Evolutionary conservation across 53 echinoderm and acorn worm genomes (phyloP), one percentile per base, ranked within the genome.

Genomic region (Actinopyga echinites): DNA sequence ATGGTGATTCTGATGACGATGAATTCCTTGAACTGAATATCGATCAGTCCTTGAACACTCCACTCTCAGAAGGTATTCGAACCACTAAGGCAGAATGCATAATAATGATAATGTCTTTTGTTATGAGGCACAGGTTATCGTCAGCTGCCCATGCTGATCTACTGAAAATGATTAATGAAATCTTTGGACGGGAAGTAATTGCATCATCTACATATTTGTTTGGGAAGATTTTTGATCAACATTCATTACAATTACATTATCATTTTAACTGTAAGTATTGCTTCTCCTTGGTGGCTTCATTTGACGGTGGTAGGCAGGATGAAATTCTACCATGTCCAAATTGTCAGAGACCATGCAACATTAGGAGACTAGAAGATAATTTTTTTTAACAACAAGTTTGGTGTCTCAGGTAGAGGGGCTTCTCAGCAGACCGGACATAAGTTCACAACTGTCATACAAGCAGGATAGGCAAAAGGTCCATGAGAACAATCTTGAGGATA

Each of bases 31-130:
- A 44, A 44, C 11, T 44, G 44, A 44, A 44, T 44, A 44, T 44
- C 11, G 87, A 81, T 87, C 81, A 87, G 32, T 56, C 82, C 6
- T 37, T 81, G 45, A 80, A 87, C 54, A 32, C 81, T 20, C 67
- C 56, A 33, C 31, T 87, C 11, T 69, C 33, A 64, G 81, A 49
- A 8, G 87, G 87, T 3, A 56, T 53, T 8, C 56, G 34, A 28
- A 80, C 80, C 12, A 87, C 87, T 19, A 49, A 57, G n/a, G 87
- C 87, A 82, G 87, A 87, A 38, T 69, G 56, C 55, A 1, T 87
- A 24, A 58, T 87, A 11, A 87, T 87, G 87, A 40, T 87, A 19
- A 81, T 87, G 87, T 37, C 73, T 57, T 88, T 83, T 83, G 83
- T 83, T 32, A 88, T 88, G 88, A 61, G 88, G 49, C 73, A 69